Conservation (phyloP, 2,888 invertebrate species). For the Rhamphomyia laevipes region DNA sequence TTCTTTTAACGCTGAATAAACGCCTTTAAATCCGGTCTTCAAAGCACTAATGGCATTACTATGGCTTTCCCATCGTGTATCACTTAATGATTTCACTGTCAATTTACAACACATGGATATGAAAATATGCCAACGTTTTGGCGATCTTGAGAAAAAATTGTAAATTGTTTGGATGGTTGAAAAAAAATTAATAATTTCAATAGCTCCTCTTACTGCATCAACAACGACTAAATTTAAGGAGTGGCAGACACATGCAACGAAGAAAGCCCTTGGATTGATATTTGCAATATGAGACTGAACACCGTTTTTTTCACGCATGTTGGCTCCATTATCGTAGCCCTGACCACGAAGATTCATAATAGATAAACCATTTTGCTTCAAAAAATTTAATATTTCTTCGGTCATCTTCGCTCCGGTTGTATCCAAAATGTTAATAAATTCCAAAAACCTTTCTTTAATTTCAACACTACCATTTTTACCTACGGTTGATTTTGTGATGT, state of each 20-base stretch:
- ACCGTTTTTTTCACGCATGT: neutral
- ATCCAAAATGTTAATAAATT: too few species aligned
- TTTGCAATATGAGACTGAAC: neutral
- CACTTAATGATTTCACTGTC: neutral
- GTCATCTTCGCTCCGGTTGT: neutral
- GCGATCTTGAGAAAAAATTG: slow-evolving; percentile 8
- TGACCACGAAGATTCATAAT: slow-evolving; percentile 8
- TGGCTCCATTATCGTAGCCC: neutral
- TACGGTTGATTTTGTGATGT: too few species aligned
- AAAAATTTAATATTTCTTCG: neutral
- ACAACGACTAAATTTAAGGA: slow-evolving; percentile 5
- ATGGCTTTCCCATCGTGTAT: slow-evolving; percentile 1
- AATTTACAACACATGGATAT: neutral
- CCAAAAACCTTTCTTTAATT: too few species aligned
- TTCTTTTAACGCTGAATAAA: slow-evolving; percentile 1
- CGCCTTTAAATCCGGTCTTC: neutral
- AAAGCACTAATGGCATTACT: neutral
- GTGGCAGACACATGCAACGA: slow-evolving; percentile 3
- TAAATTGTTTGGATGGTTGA: slow-evolving; percentile 8
- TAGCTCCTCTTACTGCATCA: slow-evolving; percentile 9
- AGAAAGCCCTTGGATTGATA: slow-evolving; percentile 9
- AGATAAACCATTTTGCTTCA: slow-evolving; percentile 7
- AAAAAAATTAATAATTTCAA: slow-evolving; percentile 7
- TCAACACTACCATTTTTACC: too few species aligned
- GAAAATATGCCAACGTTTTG: slow-evolving; percentile 3